Base-by-base conservation (phyloP, 1,140 invertebrate species). In the Drosophila gunungcola region DNA sequence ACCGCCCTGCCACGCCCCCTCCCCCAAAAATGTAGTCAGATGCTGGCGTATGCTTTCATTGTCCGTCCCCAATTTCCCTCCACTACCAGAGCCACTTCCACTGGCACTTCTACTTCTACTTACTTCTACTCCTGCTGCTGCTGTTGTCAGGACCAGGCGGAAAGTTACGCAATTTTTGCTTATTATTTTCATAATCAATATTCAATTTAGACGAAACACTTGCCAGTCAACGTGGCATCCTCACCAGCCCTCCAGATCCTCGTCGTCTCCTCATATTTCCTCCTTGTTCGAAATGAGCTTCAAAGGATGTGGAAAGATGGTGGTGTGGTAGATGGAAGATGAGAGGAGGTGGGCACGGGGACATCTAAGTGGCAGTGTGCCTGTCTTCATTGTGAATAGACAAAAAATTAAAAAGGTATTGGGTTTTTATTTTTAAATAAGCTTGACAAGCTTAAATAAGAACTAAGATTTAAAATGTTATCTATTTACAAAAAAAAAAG, bases 111-210 rank as follows among this genome's bases (percentile, higher is more conserved):
- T 21, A 21, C 25, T 13, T 27, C 56, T 41, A 25, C 43, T 42
- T 16, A n/a, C 42, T 53, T 16, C 16, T 36, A 29, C 21, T 34
- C 39, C 63, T 51, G n/a, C 27, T 61, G 55, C 53, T 75, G 61
- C 54, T 68, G 78, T 77, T 88, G 82, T 82, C 83, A 86, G 75
- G 82, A 68, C 73, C 74, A 88, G 75, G 82, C 83, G 73, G 61
- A 82, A 85, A 86, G 84, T 89, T 88, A 88, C 84, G 80, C 83
- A 88, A 89, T 88, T 88, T 83, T 89, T 83, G 83, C 83, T 89
- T 88, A 88, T 88, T 88, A 88, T 88, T 89, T 88, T 88, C 84
- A 88, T 88, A 88, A 88, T 88, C 84, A 88, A 88, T 88, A 88
- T 88, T 88, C 84, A 88, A 88, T 88, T 88, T 88, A 75, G 84